Conservation (phyloP, 2,113 vertebrate genomes). For the Stomatorhinus ivindoensis region DNA sequence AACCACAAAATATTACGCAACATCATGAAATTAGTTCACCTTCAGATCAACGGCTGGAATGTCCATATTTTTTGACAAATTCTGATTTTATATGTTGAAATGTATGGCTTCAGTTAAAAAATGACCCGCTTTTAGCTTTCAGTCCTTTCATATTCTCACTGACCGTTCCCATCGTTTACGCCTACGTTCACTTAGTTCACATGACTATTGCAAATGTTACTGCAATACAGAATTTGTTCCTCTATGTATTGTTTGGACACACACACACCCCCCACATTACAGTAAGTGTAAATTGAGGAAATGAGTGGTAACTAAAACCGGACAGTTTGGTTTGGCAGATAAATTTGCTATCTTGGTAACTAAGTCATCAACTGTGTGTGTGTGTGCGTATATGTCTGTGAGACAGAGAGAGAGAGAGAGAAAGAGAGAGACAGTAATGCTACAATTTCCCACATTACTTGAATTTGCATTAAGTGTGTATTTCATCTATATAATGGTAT, state of each 20-base stretch:
- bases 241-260: not conserved
- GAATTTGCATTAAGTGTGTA: not conserved
- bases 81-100: not conserved
- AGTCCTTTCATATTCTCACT: not conserved
- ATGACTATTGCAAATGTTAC: not conserved
- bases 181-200: not conserved
- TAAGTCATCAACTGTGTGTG: too few relatives aligned
- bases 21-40: constrained; percentile 53
- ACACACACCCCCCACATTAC: not conserved
- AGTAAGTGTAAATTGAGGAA: not conserved
- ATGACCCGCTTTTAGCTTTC: not conserved
- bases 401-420: too few relatives aligned
- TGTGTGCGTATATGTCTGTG: too few relatives aligned
- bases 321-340: not conserved
- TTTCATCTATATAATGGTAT: not conserved
- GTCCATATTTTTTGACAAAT: constrained; percentile 60
- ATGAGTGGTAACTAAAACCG: not conserved
- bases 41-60: constrained; percentile 79
- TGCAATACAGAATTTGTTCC: not conserved
- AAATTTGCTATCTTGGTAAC: not conserved
- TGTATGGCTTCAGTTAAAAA: not conserved
- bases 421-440: not conserved
- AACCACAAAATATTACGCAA: not conserved
- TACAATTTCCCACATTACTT: not conserved
- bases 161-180: not conserved